These are phyloP conservation scores for Umimayanthus chanpuru DNA, from an alignment of 92 coral and sea anemone genomes.

Conservation along the genomic window DNA sequence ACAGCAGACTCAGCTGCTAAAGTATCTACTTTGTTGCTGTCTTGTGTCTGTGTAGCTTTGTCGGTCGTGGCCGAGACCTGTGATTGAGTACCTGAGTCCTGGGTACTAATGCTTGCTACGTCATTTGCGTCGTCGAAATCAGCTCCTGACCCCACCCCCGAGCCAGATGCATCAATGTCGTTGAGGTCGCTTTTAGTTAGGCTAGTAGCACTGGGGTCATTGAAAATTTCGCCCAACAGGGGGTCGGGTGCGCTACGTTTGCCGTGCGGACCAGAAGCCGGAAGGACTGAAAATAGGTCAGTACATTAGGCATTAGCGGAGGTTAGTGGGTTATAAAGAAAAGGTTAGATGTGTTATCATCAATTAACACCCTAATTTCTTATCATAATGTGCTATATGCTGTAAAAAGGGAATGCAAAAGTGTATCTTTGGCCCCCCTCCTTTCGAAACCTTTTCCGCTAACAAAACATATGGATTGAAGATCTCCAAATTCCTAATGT, in stretches of 20 bases:
- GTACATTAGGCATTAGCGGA: neutral
- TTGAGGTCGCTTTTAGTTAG: conserved; percentile 76
- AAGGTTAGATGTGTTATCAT: neutral
- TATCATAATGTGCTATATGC: neutral
- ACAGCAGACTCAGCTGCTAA: conserved; percentile 52
- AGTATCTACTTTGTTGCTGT: conserved; percentile 53
- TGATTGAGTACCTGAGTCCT: conserved; percentile 52
- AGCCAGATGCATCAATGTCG: conserved; percentile 77
- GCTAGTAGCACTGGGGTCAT: conserved; percentile 89
- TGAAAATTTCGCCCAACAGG: conserved; percentile 86
- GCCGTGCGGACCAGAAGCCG: conserved; percentile 70
- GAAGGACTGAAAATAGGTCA: conserved; percentile 26
- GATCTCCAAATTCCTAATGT: too few species aligned
- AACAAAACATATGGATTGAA: too few species aligned
- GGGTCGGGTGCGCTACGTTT: conserved; percentile 89
- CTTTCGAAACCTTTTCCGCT: too few species aligned
- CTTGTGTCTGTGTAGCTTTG: conserved; percentile 41
- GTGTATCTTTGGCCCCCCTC: neutral
- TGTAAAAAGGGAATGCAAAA: too few species aligned
- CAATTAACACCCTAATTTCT: neutral
- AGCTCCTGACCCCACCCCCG: conserved; percentile 85
- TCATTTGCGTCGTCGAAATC: conserved; percentile 74
- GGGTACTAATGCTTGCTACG: conserved; percentile 62
- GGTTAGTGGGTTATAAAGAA: neutral
- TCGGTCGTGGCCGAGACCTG: conserved; percentile 40